Conservation (phyloP, 2,113 vertebrate genomes). For the Centropus unirufus region DNA sequence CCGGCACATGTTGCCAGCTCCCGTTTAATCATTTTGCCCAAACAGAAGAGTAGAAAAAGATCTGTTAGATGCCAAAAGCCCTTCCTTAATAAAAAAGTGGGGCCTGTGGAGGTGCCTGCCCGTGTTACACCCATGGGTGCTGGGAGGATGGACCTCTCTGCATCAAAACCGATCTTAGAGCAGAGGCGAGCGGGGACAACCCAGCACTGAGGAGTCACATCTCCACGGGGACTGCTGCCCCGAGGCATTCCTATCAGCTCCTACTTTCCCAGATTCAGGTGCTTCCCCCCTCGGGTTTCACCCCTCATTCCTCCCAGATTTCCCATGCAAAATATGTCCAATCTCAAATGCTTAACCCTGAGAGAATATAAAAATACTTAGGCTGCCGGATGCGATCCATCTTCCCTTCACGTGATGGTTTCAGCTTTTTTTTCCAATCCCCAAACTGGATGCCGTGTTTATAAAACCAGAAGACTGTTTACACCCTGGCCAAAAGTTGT, state of each 20-base stretch:
- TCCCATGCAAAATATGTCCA: neutral
- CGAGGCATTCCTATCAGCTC: neutral
- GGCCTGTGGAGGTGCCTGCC: no score
- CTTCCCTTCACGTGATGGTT: neutral
- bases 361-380: neutral
- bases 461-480: constrained; percentile 37
- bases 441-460: constrained; percentile 15
- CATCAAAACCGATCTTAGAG: no score
- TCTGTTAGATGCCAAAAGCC: no score
- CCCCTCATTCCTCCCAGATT: neutral
- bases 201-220: no score
- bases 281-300: neutral
- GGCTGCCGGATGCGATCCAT: constrained; percentile 23
- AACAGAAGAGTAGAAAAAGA: no score
- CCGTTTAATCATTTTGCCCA: no score
- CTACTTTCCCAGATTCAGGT: neutral
- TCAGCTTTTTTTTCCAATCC: neutral
- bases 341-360: neutral
- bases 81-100: no score
- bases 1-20: no score
- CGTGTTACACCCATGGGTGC: no score
- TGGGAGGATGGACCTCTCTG: no score
- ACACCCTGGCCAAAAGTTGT: constrained; percentile 14
- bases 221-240: neutral
- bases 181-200: no score